Evolutionary conservation across 2,113 vertebrate genomes (phyloP), one percentile per base, ranked within the genome.

Genomic region (Thryonomys swinderianus): DNA sequence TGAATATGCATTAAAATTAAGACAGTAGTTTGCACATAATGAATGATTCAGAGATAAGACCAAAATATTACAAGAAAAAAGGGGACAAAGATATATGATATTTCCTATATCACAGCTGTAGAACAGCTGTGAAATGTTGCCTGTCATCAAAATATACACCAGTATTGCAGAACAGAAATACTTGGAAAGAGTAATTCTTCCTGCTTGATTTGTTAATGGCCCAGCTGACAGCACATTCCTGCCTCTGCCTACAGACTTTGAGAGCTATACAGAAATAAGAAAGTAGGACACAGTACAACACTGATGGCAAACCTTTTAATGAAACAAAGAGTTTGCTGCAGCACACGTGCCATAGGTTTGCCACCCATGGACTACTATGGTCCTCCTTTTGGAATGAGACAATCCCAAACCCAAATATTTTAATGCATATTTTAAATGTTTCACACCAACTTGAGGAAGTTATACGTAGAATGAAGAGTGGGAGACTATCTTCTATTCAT

Each of bases 1-100:
- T 85, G 16, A 91, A 59, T 61, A 76, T 2, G 61, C 25, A 53
- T 74, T 91, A 87, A 88, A 85, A 93, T 59, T 66, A 61, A 85
- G 74, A 42, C 11, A 93, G 11, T 23, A 89, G 66, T 87, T 86
- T 84, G 20, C 18, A 80, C 4, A 51, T 62, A 21, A 27, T 74
- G 32, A 83, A 16, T 91, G 90, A 88, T 88, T 84, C 32, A 37
- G 55, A 93, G 40, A 57, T 64, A 86, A 73, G 37, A 42, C 11
- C 90, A n/a, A 85, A 90, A 83, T 51, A 86, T 64, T 42, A 32
- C 21, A 16, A 14, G 3, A 23, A 32, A 20, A 42, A 67, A 78
- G 83, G 14, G 17, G 12, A 34, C 85, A 81, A 85, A n/a, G 51
- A 17, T 11, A 5, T 16, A 48, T 64, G 30, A 10, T 25, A 92